Conservation (phyloP, 2,113 vertebrate genomes). For the Alligator sinensis region DNA sequence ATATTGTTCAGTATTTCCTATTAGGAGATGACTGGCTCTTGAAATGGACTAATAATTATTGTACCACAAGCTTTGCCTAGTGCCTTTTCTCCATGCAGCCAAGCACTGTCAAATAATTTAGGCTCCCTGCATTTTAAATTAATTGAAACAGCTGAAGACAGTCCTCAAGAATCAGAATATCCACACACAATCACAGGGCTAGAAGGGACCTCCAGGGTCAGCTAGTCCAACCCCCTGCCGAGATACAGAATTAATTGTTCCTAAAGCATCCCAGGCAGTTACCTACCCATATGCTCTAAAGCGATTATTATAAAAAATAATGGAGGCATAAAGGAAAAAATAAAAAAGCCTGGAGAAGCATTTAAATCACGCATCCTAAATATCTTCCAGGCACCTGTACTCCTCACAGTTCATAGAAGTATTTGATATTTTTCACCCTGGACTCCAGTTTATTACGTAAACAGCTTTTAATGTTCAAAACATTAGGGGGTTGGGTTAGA, state of each 20-base stretch:
- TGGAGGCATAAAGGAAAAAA: neutral
- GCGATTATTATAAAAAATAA: conserved; percentile 23
- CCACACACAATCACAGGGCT: neutral
- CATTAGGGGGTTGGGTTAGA: no score
- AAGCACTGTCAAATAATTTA: conserved; percentile 35
- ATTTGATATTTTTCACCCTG: neutral
- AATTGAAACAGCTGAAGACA: conserved; percentile 43
- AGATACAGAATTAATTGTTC: no score
- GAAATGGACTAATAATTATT: conserved; percentile 50
- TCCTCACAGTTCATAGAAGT: neutral
- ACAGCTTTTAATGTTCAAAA: neutral
- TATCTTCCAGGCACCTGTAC: conserved; percentile 6
- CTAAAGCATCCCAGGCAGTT: no score
- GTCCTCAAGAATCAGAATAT: conserved; percentile 25
- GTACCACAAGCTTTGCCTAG: conserved; percentile 12
- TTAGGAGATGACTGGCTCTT: conserved; percentile 14
- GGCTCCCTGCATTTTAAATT: conserved; percentile 25
- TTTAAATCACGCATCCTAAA: neutral
- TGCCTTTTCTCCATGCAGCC: neutral
- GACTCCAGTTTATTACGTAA: neutral
- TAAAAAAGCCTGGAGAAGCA: neutral
- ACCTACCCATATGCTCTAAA: neutral
- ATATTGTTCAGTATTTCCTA: neutral
- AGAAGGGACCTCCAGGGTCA: no score
- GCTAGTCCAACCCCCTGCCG: no score